These are phyloP conservation scores for Pelusios castaneus DNA, from an alignment of 2,113 vertebrate species.

Conservation along the genomic window DNA sequence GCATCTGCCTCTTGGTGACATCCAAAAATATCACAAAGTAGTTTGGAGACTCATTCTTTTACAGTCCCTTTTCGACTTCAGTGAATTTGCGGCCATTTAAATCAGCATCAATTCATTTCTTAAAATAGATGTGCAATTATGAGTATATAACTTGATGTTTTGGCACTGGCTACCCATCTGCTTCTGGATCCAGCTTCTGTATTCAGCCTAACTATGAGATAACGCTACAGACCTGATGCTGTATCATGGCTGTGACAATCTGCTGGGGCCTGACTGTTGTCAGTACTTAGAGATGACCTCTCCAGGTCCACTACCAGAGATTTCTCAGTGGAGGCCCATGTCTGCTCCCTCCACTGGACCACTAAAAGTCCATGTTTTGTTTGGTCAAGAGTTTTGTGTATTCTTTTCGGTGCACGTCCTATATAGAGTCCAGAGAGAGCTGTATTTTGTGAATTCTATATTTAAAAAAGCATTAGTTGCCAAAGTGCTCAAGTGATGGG, in stretches of 20 bases:
- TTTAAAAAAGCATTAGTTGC: background rate
- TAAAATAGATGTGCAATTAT: background rate
- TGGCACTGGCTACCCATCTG: background rate
- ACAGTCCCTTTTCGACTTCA: background rate
- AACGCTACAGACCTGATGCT: background rate
- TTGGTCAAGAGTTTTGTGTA: background rate
- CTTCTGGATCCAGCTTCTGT: rapidly evolving
- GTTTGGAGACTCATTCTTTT: background rate
- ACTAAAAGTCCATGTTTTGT: background rate
- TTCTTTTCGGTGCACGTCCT: background rate
- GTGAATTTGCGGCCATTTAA: background rate
- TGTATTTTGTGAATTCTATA: background rate
- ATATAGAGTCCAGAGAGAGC: rapidly evolving
- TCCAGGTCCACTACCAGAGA: background rate
- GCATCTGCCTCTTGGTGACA: background rate
- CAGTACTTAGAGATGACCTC: background rate
- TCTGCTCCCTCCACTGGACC: background rate
- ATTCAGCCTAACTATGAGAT: background rate
- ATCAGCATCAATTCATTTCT: background rate
- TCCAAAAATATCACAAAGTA: background rate
- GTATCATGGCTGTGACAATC: rapidly evolving
- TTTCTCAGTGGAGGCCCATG: background rate
- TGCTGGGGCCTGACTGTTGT: rapidly evolving
- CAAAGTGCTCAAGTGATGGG: constrained; percentile 12
- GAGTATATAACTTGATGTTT: background rate